These are phyloP conservation scores for Aphelinus certus DNA, from an alignment of 1,140 invertebrate species.

Conservation along the genomic window DNA sequence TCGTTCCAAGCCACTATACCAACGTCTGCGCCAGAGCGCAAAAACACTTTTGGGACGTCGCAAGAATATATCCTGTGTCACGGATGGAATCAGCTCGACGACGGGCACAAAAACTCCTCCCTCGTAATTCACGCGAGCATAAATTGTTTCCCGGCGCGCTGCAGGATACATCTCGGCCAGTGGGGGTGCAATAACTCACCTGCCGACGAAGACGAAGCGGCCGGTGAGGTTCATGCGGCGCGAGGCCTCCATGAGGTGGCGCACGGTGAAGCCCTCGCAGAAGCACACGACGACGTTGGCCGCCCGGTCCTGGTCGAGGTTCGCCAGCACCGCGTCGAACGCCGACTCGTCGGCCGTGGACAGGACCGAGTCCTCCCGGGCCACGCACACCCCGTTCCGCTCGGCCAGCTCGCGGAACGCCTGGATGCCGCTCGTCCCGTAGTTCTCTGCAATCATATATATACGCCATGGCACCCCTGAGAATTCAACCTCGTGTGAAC, in stretches of 20 bases:
- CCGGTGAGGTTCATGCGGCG: slow-evolving; percentile 71
- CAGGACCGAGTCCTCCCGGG: slow-evolving; percentile 74
- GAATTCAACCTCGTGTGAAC: not conserved
- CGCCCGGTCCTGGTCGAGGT: slow-evolving; percentile 68
- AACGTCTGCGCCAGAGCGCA: too few relatives aligned
- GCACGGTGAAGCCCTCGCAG: slow-evolving; percentile 81
- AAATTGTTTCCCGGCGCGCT: too few relatives aligned
- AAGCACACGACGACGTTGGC: slow-evolving; percentile 84
- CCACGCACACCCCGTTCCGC: slow-evolving; percentile 77
- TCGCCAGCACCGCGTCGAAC: slow-evolving; percentile 71
- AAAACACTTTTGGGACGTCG: too few relatives aligned
- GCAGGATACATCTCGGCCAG: too few relatives aligned
- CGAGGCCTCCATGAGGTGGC: slow-evolving; percentile 74
- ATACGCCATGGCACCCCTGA: too few relatives aligned
- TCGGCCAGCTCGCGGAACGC: slow-evolving; percentile 76
- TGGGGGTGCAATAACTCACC: slow-evolving; percentile 59
- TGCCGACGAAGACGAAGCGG: slow-evolving; percentile 76
- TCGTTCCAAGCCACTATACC: too few relatives aligned
- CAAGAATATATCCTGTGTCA: too few relatives aligned
- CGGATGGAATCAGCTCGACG: too few relatives aligned
- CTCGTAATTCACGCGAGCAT: too few relatives aligned
- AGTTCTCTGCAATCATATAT: slow-evolving; percentile 72
- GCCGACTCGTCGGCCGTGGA: slow-evolving; percentile 72
- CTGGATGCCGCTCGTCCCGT: slow-evolving; percentile 84
- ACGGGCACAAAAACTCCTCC: too few relatives aligned